These are phyloP conservation scores for Lagria hirta DNA, from an alignment of 2,888 invertebrate genomes.

Conservation along the genomic window DNA sequence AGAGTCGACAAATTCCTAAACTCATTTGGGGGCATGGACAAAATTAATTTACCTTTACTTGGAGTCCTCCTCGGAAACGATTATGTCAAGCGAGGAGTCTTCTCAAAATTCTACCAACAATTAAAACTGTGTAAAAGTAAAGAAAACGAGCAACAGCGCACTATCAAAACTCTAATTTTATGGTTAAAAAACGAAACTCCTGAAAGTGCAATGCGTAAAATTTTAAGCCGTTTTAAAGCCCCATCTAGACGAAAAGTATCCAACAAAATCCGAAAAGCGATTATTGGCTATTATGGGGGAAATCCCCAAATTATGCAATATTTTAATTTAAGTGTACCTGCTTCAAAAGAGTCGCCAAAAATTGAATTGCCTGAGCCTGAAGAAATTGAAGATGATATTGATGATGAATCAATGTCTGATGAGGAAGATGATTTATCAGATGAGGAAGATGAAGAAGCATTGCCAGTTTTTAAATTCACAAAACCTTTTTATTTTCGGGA, in stretches of 20 bases:
- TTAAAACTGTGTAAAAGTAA: constrained; percentile 59
- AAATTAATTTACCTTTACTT: constrained; percentile 67
- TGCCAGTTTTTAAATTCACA: constrained; percentile 8
- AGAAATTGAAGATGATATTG: constrained; percentile 26
- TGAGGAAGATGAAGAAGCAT: constrained; percentile 28
- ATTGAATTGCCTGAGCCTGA: constrained; percentile 25
- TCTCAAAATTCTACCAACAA: constrained; percentile 70
- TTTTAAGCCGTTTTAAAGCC: constrained; percentile 64
- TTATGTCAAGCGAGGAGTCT: constrained; percentile 69
- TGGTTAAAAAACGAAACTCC: constrained; percentile 76
- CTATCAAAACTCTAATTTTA: constrained; percentile 69
- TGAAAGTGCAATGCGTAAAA: constrained; percentile 68
- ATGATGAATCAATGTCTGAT: constrained; percentile 13
- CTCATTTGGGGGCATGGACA: constrained; percentile 66
- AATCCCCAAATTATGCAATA: constrained; percentile 62
- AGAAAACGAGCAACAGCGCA: constrained; percentile 65
- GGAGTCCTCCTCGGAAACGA: constrained; percentile 89
- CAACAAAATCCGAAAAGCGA: constrained; percentile 62
- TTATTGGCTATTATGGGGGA: constrained; percentile 64
- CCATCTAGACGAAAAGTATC: constrained; percentile 58
- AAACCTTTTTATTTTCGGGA: constrained; percentile 63
- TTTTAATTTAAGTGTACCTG: constrained; percentile 49
- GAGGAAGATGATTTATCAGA: constrained; percentile 23
- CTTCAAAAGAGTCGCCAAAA: constrained; percentile 7
- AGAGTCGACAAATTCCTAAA: constrained; percentile 68